Conservation (phyloP, 2,888 invertebrate species). For the Xylota segnis region DNA sequence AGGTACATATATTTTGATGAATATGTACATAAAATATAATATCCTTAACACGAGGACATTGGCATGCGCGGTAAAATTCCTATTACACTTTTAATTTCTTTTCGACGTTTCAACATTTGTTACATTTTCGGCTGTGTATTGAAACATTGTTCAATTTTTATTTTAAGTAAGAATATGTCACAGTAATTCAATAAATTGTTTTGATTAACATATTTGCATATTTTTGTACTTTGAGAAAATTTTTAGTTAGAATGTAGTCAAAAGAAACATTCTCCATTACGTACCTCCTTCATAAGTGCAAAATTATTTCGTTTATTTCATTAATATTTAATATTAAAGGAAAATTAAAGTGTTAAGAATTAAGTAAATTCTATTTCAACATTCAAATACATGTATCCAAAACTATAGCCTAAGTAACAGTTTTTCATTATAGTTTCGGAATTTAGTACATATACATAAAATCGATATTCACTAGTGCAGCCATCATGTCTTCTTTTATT, state of each 20-base stretch:
- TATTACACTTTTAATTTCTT: slow-evolving; percentile 55
- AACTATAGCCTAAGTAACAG: slow-evolving; percentile 35
- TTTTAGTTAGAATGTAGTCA: slow-evolving; percentile 54
- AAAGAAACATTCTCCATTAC: slow-evolving; percentile 32
- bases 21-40: slow-evolving; percentile 1
- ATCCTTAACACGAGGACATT: slow-evolving; percentile 50
- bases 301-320: slow-evolving; percentile 19
- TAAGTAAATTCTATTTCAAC: background rate
- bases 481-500: slow-evolving; percentile 85
- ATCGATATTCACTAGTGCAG: slow-evolving; percentile 81
- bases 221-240: slow-evolving; percentile 24
- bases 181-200: slow-evolving; percentile 21
- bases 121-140: slow-evolving; percentile 64
- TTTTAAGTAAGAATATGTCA: slow-evolving; percentile 70
- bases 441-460: slow-evolving; percentile 78
- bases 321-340: slow-evolving; percentile 2
- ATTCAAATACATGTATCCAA: background rate
- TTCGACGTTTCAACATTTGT: slow-evolving; percentile 59
- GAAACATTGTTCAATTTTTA: slow-evolving; percentile 64
- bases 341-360: slow-evolving; percentile 18
- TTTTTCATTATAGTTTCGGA: slow-evolving; percentile 62
- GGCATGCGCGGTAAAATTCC: slow-evolving; percentile 60
- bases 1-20: slow-evolving; percentile 6
- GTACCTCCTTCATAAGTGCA: slow-evolving; percentile 40
- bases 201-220: slow-evolving; percentile 19